Evolutionary conservation across 1,140 invertebrate species (phyloP), one percentile per base, ranked within the genome.

Genomic region (Pogonus chalceus): DNA sequence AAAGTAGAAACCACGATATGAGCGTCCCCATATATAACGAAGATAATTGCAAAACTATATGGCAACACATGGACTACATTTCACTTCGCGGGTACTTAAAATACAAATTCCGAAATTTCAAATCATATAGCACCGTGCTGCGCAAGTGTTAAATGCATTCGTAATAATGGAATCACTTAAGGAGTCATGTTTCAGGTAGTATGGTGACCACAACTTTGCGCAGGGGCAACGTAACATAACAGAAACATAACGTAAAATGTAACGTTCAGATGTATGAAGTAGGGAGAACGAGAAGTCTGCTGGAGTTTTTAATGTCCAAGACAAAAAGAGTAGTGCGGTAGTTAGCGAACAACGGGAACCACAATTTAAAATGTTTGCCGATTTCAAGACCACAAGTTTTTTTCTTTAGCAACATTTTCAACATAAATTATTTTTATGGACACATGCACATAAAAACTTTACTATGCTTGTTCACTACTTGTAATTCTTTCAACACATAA

Each of bases 31-130:
- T 43, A 43, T 43, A 43, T 43, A 43, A 43, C 18, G 37, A 12
- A 12, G 37, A 43, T 43, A 43, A 43, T 43, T 43, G 37, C 37
- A 43, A 43, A 43, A 43, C 37, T 43, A 43, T 43, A 43, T 18
- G 37, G 37, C 18, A 43, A 43, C 37, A 43, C 18, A 18, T 43
- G 37, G 37, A 43, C 37, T 10, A 43, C 37, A 43, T 43, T 43
- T 43, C 37, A 43, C 37, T 43, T 43, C 7, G 37, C n/a, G n/a
- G n/a, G n/a, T n/a, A n/a, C n/a, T n/a, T n/a, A n/a, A n/a, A n/a
- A n/a, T n/a, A n/a, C n/a, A n/a, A n/a, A n/a, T n/a, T n/a, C n/a
- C n/a, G n/a, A n/a, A n/a, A n/a, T n/a, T n/a, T n/a, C n/a, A n/a
- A n/a, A n/a, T n/a, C n/a, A n/a, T n/a, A n/a, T n/a, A n/a, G n/a